Base-by-base conservation (phyloP, 2,888 invertebrate species). In the Agrilus cyanescens region DNA sequence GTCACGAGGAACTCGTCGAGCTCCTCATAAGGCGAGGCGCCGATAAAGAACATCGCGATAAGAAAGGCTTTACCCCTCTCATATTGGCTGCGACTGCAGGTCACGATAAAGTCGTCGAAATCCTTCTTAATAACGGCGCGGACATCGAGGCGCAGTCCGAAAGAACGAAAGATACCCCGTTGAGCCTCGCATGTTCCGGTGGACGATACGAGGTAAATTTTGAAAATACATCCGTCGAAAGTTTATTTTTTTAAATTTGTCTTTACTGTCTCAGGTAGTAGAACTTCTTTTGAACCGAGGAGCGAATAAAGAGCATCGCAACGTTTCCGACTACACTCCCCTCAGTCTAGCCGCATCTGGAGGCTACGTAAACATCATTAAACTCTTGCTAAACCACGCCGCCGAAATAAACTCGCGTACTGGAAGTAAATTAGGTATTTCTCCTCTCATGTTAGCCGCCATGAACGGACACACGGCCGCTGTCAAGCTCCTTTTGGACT, bases 61-160 rank as follows among this genome's bases (percentile, higher is more conserved):
- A 97, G 68, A 98, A 97, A 70, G 96, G 97, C 20, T 97, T 97
- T 66, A 96, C 97, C 0, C 96, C 98, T 0, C 73, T 98, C 33
- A 97, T 97, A 59, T 74, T 97, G 53, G 95, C 96, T 36, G 95
- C 97, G 18, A 96, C 97, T 12, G 96, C 95, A 14, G 97, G 97
- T 0, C 90, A 91, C 63, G 83, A 86, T 46, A 82, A 85, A 62
- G 79, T 93, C 16, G 96, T 96, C 8, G 95, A 96, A 58, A 85
- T 91, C 55, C 76, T 98, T 5, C 70, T 98, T 43, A 91, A 90
- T 66, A 82, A 89, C 67, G 86, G 85, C 50, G 96, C 96, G n/a
- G 93, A 96, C 62, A 85, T 98, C 55, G 98, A 98, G 66, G 97
- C 97, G 30, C 96, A 97, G 71, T 95, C 95, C 1, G 98, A 98